These are phyloP conservation scores for Leptinotarsa lineolata DNA, from an alignment of 1,140 invertebrate genomes.

Conservation along the genomic window DNA sequence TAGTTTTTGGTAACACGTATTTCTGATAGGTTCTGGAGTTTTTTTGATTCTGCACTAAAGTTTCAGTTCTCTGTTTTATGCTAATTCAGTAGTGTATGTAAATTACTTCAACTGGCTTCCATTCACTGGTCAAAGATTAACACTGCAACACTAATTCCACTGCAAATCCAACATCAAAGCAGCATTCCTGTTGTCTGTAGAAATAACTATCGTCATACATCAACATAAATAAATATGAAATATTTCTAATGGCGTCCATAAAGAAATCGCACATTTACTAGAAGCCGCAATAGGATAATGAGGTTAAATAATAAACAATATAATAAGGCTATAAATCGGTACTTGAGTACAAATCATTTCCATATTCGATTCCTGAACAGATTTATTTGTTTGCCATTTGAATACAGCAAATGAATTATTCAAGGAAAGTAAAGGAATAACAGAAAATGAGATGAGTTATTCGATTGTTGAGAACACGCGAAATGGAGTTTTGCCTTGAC, in stretches of 20 bases:
- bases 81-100: no score
- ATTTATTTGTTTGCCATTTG: slow-evolving; percentile 19
- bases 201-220: slow-evolving; percentile 16
- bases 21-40: no score
- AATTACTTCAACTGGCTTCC: no score
- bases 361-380: slow-evolving; percentile 28
- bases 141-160: no score
- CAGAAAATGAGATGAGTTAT: slow-evolving; percentile 6
- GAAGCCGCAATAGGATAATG: slow-evolving; percentile 30
- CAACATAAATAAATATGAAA: slow-evolving; percentile 40
- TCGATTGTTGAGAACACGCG: not conserved
- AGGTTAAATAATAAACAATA: slow-evolving; percentile 41
- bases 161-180: not conserved
- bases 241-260: slow-evolving; percentile 29
- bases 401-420: slow-evolving; percentile 13
- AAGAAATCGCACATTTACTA: slow-evolving; percentile 34
- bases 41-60: no score
- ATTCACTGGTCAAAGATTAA: no score
- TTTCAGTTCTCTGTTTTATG: no score
- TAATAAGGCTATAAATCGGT: slow-evolving; percentile 36
- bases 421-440: slow-evolving; percentile 7
- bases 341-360: slow-evolving; percentile 35
- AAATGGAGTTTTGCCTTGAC: no score
- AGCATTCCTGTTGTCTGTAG: not conserved
- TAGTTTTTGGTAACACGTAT: no score